A percentile compares a stretch with the other conserved stretches of the same genome.
Conservation (phyloP, 2,113 vertebrate genomes). For the Noctilio leporinus region DNA sequence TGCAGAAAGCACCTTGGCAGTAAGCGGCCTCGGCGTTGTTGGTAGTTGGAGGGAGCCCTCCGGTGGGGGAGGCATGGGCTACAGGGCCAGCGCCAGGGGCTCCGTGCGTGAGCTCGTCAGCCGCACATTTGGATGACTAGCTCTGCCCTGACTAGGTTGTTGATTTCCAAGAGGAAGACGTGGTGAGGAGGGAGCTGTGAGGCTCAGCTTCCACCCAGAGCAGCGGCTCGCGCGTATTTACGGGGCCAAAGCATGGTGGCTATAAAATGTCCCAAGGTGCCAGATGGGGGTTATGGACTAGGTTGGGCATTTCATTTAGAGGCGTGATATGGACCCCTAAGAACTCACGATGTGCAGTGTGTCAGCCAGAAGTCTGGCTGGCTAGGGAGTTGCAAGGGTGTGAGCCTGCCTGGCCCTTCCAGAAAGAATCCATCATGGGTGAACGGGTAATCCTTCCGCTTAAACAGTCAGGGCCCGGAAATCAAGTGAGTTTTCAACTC, state of each 20-base stretch:
- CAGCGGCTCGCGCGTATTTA: not conserved
- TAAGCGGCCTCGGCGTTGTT: not conserved
- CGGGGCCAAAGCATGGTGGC: not conserved
- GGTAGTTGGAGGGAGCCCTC: not conserved
- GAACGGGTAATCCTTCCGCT: not conserved
- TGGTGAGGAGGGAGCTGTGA: not conserved
- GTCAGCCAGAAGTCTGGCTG: not conserved
- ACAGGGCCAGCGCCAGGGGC: not conserved
- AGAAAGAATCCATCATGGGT: slow-evolving; percentile 45
- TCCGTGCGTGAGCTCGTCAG: not conserved
- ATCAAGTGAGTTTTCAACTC: slow-evolving; percentile 42
- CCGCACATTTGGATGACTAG: rapidly evolving
- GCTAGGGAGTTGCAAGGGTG: not conserved
- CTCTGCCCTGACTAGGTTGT: not conserved
- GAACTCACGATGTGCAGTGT: not conserved
- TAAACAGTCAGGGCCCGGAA: slow-evolving; percentile 42
- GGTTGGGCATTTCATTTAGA: not conserved
- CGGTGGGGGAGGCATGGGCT: not conserved
- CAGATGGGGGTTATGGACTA: not conserved
- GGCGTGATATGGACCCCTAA: not conserved
- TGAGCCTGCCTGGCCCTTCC: slow-evolving; percentile 36
- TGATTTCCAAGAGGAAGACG: not conserved
- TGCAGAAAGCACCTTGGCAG: not conserved
- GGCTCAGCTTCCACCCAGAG: not conserved
- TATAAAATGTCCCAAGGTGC: not conserved